Percentiles rank a stretch among this genome's conserved stretches.
Conservation (phyloP, 2,113 vertebrate species). For the Silurus glanis region DNA sequence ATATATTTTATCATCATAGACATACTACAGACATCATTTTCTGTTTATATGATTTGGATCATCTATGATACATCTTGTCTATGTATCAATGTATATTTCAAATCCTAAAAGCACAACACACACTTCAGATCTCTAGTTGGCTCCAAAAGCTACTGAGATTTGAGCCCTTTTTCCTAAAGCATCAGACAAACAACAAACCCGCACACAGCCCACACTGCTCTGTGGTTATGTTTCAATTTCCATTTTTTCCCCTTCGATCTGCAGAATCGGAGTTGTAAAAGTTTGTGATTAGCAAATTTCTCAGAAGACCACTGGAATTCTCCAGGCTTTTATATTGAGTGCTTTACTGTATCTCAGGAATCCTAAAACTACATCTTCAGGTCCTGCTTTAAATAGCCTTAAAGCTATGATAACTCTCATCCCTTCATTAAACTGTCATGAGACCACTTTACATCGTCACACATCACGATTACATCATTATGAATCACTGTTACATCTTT, state of each 20-base stretch:
- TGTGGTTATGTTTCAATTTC: not conserved
- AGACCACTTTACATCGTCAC: not conserved
- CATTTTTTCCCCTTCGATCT: slow-evolving; percentile 6
- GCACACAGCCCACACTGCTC: not conserved
- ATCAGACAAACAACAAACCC: slow-evolving; percentile 7
- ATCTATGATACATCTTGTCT: too few relatives aligned
- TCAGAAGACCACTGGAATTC: slow-evolving; percentile 18
- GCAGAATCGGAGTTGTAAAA: slow-evolving; percentile 1
- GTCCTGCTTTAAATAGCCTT: not conserved
- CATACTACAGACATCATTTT: too few relatives aligned
- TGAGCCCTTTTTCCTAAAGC: not conserved
- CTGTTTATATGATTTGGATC: too few relatives aligned
- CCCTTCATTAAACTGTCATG: not conserved
- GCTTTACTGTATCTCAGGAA: not conserved
- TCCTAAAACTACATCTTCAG: not conserved
- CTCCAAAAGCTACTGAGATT: not conserved
- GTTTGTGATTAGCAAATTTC: not conserved
- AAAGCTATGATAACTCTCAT: not conserved
- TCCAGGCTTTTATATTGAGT: not conserved
- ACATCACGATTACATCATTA: not conserved
- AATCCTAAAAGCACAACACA: not conserved
- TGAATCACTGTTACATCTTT: not conserved
- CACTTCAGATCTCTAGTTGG: not conserved
- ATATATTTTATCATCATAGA: too few relatives aligned
- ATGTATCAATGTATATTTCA: not conserved